phyloP scores from a whole-genome alignment of 2,888 invertebrate genomes.

The Cyclophora albipunctata region DNA sequence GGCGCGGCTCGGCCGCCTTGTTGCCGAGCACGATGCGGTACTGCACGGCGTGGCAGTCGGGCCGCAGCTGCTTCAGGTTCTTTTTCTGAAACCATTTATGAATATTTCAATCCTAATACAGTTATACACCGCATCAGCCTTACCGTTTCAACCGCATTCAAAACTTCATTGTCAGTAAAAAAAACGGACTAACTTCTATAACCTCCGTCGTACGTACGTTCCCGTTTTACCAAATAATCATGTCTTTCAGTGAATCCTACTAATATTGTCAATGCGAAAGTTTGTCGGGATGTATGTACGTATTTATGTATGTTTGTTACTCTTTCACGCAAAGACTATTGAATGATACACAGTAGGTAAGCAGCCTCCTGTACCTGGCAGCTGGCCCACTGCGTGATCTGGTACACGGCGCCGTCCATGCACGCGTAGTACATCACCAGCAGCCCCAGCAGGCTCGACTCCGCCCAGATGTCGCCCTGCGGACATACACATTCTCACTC shows the following conservation, averaged over 20 bases:
- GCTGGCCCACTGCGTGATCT: slow-evolving; percentile 97
- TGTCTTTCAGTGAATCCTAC: too few relatives aligned
- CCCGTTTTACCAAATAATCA: too few relatives aligned
- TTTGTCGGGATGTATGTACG: too few relatives aligned
- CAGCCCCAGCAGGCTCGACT: slow-evolving; percentile 90
- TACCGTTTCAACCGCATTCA: too few relatives aligned
- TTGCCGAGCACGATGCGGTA: slow-evolving; percentile 88
- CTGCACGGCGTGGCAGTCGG: slow-evolving; percentile 94
- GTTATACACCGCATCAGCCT: neutral
- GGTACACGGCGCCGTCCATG: slow-evolving; percentile 96
- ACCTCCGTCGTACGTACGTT: too few relatives aligned
- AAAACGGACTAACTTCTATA: too few relatives aligned
- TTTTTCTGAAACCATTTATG: slow-evolving; percentile 56
- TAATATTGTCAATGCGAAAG: too few relatives aligned
- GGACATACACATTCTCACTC: slow-evolving; percentile 1
- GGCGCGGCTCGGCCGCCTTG: slow-evolving; percentile 60
- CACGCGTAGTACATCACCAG: slow-evolving; percentile 96
- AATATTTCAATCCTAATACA: too few relatives aligned
- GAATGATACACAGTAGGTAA: too few relatives aligned
- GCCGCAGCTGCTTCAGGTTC: slow-evolving; percentile 82
- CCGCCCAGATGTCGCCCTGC: slow-evolving; percentile 97
- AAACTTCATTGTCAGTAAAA: too few relatives aligned
- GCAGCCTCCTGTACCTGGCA: slow-evolving; percentile 82
- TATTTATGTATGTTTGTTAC: too few relatives aligned
- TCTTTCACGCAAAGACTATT: too few relatives aligned